phyloP scores from a whole-genome alignment of 30 jellyfish, hydroid and myxozoan genomes.

The Nemopilema nomurai region DNA sequence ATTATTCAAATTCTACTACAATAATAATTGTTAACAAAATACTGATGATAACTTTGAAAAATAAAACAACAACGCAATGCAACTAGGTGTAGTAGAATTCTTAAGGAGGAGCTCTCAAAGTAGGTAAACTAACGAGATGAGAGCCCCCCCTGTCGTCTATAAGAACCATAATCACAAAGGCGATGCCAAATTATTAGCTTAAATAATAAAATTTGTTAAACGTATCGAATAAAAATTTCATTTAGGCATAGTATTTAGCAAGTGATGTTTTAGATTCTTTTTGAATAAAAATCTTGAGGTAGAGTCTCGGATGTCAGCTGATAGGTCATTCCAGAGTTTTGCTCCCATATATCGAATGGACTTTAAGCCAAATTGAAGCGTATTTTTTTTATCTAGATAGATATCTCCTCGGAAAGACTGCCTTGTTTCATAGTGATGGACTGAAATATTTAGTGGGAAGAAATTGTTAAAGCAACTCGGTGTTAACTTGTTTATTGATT shows the following conservation, averaged over 20 bases:
- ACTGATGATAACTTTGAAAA: not conserved
- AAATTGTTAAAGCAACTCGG: slow-evolving; percentile 29
- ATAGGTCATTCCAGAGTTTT: slow-evolving; percentile 18
- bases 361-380: slow-evolving; percentile 34
- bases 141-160: not conserved
- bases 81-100: not conserved
- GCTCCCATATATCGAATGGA: slow-evolving; percentile 32
- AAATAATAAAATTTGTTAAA: not conserved
- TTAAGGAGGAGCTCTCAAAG: not conserved
- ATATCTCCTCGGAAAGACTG: slow-evolving; percentile 21
- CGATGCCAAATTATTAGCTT: not conserved
- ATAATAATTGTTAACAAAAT: not conserved
- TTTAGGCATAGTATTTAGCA: not conserved
- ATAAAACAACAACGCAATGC: not conserved
- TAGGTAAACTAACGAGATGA: not conserved
- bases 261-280: not conserved
- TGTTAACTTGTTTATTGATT: slow-evolving; percentile 10
- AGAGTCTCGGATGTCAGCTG: slow-evolving; percentile 2
- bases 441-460: not conserved
- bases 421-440: slow-evolving; percentile 21
- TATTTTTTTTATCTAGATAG: slow-evolving; percentile 16
- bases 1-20: not conserved
- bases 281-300: not conserved
- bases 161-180: not conserved
- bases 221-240: not conserved